Percentiles rank a stretch among this genome's conserved stretches.
Conservation (phyloP, 2,888 invertebrate species). For the Caradrina clavipalpis region DNA sequence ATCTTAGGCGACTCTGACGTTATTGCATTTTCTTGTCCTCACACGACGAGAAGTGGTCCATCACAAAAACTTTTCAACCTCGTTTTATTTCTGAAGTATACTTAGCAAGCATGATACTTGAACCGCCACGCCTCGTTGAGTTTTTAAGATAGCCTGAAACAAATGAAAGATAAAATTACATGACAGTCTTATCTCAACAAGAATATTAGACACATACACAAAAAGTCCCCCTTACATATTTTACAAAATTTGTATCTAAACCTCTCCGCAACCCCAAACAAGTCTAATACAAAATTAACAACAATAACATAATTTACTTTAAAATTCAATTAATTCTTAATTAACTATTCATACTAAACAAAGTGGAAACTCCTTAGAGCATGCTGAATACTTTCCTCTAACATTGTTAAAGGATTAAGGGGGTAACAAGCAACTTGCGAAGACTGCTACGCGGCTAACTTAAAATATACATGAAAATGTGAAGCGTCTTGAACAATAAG, state of each 20-base stretch:
- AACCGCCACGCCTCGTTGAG: not conserved
- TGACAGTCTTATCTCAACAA: constrained; percentile 17
- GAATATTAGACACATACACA: constrained; percentile 29
- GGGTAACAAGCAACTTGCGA: constrained; percentile 74
- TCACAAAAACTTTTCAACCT: constrained; percentile 9
- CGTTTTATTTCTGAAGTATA: not conserved
- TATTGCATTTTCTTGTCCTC: constrained; percentile 39
- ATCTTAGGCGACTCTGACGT: constrained; percentile 1
- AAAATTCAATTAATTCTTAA: constrained; percentile 79
- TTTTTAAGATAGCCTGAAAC: not conserved
- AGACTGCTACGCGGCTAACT: constrained; percentile 74
- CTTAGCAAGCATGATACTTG: not conserved
- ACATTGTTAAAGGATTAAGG: constrained; percentile 82
- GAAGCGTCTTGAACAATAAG: constrained; percentile 78
- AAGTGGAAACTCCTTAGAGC: constrained; percentile 74
- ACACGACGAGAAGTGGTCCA: constrained; percentile 17
- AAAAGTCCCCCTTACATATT: constrained; percentile 28
- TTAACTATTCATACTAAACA: constrained; percentile 81
- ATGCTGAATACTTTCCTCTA: constrained; percentile 80
- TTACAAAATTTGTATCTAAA: constrained; percentile 33
- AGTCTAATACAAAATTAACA: constrained; percentile 60
- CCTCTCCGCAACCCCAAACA: constrained; percentile 46
- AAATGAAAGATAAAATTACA: constrained; percentile 23
- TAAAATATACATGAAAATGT: constrained; percentile 83
- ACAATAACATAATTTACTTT: constrained; percentile 67